A percentile compares a stretch with the other conserved stretches of the same genome.
Evolutionary conservation across 2,888 invertebrate species (phyloP).

Genomic region (Dynastes tityus): DNA sequence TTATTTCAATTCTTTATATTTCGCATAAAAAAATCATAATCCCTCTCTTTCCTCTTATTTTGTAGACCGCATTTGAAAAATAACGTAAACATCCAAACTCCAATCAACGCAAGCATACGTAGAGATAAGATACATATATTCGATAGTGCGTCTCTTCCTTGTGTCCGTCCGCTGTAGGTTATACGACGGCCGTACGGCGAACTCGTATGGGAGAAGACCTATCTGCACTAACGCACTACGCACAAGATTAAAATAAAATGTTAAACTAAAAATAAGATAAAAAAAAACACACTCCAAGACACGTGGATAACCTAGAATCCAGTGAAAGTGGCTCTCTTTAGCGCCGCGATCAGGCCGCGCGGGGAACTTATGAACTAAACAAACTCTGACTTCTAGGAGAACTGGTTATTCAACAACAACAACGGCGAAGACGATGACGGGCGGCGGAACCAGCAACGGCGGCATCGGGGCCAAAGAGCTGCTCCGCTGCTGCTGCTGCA

Average conservation of each 20-base stretch:
- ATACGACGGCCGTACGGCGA: neutral
- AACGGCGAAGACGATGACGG: slow-evolving; percentile 1
- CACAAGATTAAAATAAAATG: slow-evolving; percentile 61
- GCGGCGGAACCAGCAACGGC: neutral
- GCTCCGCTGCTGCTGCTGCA: neutral
- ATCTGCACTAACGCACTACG: slow-evolving; percentile 51
- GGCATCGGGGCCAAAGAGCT: neutral
- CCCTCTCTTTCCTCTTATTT: too few relatives aligned
- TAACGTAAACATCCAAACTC: too few relatives aligned
- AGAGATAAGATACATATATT: too few relatives aligned
- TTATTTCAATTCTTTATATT: too few relatives aligned
- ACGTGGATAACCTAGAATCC: slow-evolving; percentile 65
- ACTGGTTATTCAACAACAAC: slow-evolving; percentile 48
- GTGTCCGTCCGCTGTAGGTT: neutral
- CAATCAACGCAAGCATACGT: too few relatives aligned
- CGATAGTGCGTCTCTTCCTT: too few relatives aligned
- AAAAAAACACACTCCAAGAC: slow-evolving; percentile 59
- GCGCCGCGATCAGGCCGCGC: slow-evolving; percentile 54
- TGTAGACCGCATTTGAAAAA: too few relatives aligned
- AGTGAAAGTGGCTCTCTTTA: slow-evolving; percentile 62
- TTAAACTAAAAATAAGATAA: slow-evolving; percentile 63
- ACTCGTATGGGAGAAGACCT: slow-evolving; percentile 23
- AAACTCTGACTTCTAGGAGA: slow-evolving; percentile 45
- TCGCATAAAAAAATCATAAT: too few relatives aligned
- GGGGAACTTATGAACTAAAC: slow-evolving; percentile 56